Base-by-base conservation (phyloP, 1,140 invertebrate species). In the Nylanderia fulva region DNA sequence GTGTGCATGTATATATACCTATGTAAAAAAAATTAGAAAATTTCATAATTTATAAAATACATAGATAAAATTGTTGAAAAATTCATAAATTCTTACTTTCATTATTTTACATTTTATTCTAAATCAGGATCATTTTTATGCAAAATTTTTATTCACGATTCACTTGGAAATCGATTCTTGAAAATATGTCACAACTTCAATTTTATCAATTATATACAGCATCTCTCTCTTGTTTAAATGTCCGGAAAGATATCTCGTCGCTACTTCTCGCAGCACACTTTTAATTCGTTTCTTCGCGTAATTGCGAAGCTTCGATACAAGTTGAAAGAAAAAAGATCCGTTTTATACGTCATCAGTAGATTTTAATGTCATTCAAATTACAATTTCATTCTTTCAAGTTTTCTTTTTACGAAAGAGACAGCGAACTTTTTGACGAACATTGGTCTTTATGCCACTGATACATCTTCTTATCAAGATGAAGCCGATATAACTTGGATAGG, bases 361-460 rank as follows among this genome's bases (percentile, higher is more conserved):
- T 36, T 77, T 60, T 13, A 68, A 13, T 68, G n/a, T 79, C 68
- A 68, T 68, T 68, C 33, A 79, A 79, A 68, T 79, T 79, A 79
- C 9, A 64, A 6, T 13, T 7, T n/a, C 36, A 15, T 9, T 36
- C 9, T 52, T 11, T 8, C 6, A 45, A 29, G 27, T 52, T 66
- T 77, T 27, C 60, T 27, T 52, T 33, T 52, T 18, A 18, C 6
- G 9, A 76, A 21, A 13, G 29, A 29, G 5, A 36, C 54, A 29
- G 58, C 11, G 21, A 77, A 64, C 27, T 64, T 77, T 18, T 33
- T 58, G 60, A 64, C 75, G 42, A 66, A 66, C 36, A 8, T 63
- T 64, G 42, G 39, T 48, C 27, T 21, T 66, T 66, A 39, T 39
- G 36, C n/a, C 15, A 56, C 33, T 54, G 76, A 79, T 79, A 79